These are phyloP conservation scores for Orthochromis indermauri DNA, from an alignment of 2,113 vertebrate species.

Conservation along the genomic window DNA sequence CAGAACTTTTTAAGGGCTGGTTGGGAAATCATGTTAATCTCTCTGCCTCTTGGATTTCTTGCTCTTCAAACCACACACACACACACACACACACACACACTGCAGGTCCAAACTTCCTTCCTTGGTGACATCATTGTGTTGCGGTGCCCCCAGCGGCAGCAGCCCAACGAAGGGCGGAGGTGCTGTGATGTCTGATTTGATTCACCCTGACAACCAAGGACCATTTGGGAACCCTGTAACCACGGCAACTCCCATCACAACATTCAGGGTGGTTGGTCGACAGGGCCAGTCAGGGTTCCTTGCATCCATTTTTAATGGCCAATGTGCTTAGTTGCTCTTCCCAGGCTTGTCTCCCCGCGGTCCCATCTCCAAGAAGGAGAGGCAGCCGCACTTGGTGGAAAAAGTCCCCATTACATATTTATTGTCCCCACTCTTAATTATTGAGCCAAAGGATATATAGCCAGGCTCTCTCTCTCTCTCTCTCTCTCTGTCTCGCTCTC, in stretches of 20 bases:
- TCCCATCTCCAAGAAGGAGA: conserved; percentile 52
- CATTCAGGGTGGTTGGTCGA: conserved; percentile 50
- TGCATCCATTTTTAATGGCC: conserved; percentile 69
- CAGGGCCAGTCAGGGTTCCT: conserved; percentile 41
- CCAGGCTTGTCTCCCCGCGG: conserved; percentile 41
- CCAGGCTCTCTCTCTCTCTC: neutral
- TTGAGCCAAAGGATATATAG: conserved; percentile 49
- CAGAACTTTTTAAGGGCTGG: neutral
- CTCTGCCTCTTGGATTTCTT: neutral
- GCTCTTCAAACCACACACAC: neutral
- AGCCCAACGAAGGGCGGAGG: conserved; percentile 8
- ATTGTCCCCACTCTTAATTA: conserved; percentile 67
- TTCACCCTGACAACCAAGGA: conserved; percentile 62
- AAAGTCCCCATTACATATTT: conserved; percentile 69
- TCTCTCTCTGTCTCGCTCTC: neutral
- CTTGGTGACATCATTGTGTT: conserved; percentile 46
- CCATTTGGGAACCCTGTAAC: conserved; percentile 64
- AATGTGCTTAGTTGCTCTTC: conserved; percentile 63
- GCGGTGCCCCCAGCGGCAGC: conserved; percentile 38
- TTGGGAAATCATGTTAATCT: conserved; percentile 5
- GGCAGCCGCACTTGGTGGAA: conserved; percentile 46
- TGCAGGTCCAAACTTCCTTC: conserved; percentile 31
- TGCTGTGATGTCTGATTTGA: conserved; percentile 58
- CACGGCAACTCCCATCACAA: conserved; percentile 67
- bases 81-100: neutral